phyloP scores from a whole-genome alignment of 2,113 vertebrate species.

The Maccullochella peelii region DNA sequence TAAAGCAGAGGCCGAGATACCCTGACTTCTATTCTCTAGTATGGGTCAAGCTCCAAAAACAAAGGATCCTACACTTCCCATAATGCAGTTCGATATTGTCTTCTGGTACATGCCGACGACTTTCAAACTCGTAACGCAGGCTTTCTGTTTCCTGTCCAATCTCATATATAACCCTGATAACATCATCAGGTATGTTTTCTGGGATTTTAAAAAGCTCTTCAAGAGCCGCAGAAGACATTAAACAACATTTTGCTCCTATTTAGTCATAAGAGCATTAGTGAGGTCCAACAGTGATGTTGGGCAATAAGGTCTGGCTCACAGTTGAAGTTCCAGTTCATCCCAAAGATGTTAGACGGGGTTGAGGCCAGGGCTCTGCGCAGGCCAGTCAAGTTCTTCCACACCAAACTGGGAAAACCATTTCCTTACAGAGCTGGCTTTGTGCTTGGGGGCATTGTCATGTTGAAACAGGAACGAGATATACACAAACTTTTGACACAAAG shows the following conservation, averaged over 20 bases:
- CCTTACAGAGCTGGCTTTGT: neutral
- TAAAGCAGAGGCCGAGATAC: no score
- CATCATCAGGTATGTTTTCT: neutral
- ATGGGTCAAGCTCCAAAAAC: neutral
- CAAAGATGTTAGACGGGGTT: neutral
- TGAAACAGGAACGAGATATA: neutral
- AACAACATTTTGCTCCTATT: no score
- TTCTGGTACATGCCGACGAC: no score
- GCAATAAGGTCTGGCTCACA: no score
- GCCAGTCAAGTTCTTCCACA: neutral
- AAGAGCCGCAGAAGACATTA: no score
- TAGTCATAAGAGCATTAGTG: no score
- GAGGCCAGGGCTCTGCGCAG: neutral
- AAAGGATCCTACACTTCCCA: no score
- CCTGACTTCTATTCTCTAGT: neutral
- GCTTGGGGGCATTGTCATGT: neutral
- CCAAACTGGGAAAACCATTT: neutral
- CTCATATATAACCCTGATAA: neutral
- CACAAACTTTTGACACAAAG: neutral
- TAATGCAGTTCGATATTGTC: no score
- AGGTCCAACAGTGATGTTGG: no score
- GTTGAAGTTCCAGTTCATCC: no score
- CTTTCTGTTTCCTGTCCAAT: neutral
- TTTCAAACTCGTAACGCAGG: neutral
- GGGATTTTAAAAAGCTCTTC: neutral